A percentile compares a stretch with the other conserved stretches of the same genome.
Evolutionary conservation across 2,888 invertebrate genomes (phyloP).

Genomic region (Mesorhabditis spiculigera): DNA sequence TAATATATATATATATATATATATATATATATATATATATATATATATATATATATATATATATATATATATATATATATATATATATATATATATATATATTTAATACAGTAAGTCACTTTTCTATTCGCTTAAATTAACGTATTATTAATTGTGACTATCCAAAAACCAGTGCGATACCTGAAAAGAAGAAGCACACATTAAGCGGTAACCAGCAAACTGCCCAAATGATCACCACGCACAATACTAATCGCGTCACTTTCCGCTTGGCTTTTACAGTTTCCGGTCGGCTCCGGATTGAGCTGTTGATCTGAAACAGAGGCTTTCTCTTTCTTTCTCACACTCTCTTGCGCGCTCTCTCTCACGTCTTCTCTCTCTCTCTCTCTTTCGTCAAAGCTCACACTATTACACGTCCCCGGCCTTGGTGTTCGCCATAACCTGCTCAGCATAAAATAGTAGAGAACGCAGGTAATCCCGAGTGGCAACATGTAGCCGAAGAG

Average conservation of each 20-base stretch:
- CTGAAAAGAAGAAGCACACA: conserved; percentile 64
- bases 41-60: no score
- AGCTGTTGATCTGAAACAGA: conserved; percentile 21
- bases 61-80: no score
- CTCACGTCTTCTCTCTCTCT: no score
- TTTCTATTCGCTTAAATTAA: no score
- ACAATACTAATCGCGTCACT: conserved; percentile 78
- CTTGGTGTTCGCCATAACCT: conserved; percentile 71
- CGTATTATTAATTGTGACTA: no score
- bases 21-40: no score
- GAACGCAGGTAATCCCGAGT: conserved; percentile 76
- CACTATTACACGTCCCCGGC: conserved; percentile 28
- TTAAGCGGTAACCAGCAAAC: conserved; percentile 92
- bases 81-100: no score
- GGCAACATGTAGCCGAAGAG: conserved; percentile 84
- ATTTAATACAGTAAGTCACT: no score
- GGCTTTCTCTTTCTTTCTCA: no score
- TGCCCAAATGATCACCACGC: conserved; percentile 74
- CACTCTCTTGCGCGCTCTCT: no score
- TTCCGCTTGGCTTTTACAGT: conserved; percentile 49
- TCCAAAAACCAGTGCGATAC: conserved; percentile 21
- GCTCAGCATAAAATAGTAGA: conserved; percentile 84
- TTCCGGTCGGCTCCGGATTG: conserved; percentile 45
- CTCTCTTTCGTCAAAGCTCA: not conserved
- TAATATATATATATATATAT: no score